Percentiles rank a stretch among this genome's conserved stretches.
These are phyloP conservation scores for Podotricha telesiphe DNA, from an alignment of 2,888 invertebrate genomes.

Conservation along the genomic window DNA sequence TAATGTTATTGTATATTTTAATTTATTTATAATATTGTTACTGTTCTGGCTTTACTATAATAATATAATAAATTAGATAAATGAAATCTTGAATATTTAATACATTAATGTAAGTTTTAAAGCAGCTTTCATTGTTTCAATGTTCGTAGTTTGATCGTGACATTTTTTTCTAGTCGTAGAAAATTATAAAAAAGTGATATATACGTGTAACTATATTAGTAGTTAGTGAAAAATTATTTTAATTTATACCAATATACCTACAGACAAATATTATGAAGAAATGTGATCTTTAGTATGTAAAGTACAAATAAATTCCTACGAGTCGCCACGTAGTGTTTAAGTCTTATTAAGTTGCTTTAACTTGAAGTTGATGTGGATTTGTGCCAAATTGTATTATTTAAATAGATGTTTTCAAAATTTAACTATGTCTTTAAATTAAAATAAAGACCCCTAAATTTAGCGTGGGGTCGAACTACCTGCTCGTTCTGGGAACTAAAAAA, in stretches of 20 bases:
- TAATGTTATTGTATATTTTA: not conserved
- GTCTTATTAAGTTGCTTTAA: constrained; percentile 33
- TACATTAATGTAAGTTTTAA: not conserved
- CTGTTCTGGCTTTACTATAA: not conserved
- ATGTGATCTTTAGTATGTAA: constrained; percentile 27
- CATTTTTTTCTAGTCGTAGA: constrained; percentile 28
- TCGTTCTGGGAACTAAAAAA: constrained; percentile 70
- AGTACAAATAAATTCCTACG: constrained; percentile 43
- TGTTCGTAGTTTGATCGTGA: constrained; percentile 2
- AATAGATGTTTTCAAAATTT: constrained; percentile 47
- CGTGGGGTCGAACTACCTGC: constrained; percentile 66
- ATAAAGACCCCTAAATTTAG: constrained; percentile 34
- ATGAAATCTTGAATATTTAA: not conserved
- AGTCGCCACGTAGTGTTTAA: constrained; percentile 39
- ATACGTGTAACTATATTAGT: not conserved
- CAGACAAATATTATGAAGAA: constrained; percentile 7
- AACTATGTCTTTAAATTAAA: constrained; percentile 44
- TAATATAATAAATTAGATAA: not conserved
- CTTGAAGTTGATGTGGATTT: constrained; percentile 40
- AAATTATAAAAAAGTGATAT: constrained; percentile 15
- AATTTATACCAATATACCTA: constrained; percentile 9
- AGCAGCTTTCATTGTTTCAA: constrained; percentile 5
- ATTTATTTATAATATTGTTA: not conserved
- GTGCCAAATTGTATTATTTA: constrained; percentile 48
- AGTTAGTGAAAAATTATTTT: not conserved